Percentiles rank a stretch among this genome's conserved stretches.
Conservation (phyloP, 2,797 vertebrate species). For the Diplodus puntazzo region DNA sequence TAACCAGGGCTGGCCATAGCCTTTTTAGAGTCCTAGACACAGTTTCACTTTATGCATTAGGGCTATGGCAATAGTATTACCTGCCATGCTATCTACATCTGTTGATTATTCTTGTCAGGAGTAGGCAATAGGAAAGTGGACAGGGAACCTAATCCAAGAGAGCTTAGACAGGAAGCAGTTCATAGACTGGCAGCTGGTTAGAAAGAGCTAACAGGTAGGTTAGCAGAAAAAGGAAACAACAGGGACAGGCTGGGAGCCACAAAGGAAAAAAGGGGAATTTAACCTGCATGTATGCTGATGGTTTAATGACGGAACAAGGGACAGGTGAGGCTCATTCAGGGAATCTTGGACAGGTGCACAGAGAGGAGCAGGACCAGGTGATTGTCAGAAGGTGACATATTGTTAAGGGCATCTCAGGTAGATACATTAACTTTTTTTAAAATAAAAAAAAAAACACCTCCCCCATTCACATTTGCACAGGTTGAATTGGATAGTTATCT, state of each 20-base stretch:
- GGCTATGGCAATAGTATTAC: not conserved
- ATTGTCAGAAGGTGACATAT: not conserved
- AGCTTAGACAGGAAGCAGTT: not conserved
- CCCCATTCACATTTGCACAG: no score
- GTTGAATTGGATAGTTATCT: no score
- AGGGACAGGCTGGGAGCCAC: not conserved
- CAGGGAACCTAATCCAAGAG: not conserved
- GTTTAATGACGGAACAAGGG: not conserved
- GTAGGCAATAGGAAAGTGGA: not conserved
- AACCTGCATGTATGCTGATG: not conserved
- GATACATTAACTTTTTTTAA: no score
- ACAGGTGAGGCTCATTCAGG: not conserved
- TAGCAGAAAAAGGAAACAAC: not conserved
- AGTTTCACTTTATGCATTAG: not conserved
- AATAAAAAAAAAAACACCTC: no score
- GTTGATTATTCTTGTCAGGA: not conserved
- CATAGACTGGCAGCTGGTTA: not conserved
- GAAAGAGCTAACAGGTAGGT: not conserved
- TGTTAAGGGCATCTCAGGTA: not conserved
- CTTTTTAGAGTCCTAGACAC: not conserved
- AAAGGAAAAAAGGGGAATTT: no score
- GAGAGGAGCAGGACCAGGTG: not conserved
- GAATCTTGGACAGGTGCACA: not conserved
- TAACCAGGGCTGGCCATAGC: no score
- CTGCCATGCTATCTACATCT: not conserved